phyloP scores from a whole-genome alignment of 2,113 vertebrate genomes.

The Tenrec ecaudatus region DNA sequence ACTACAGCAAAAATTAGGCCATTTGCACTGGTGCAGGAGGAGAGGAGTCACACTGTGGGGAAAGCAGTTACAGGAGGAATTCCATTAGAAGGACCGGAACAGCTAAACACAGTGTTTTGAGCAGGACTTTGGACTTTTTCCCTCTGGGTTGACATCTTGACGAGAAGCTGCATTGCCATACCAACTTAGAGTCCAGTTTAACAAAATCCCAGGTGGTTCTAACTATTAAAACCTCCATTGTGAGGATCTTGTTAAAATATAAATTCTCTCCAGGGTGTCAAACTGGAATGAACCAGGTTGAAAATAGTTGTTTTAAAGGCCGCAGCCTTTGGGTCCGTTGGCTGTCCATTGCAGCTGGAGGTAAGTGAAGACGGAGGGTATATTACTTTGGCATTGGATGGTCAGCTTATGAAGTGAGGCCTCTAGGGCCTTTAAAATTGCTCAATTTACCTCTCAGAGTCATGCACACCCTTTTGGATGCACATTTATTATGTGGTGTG shows the following conservation, averaged over 20 bases:
- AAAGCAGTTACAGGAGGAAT: background rate
- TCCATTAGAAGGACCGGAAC: background rate
- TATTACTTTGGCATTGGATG: background rate
- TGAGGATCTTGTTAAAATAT: no score
- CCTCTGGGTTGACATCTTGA: no score
- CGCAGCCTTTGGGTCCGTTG: background rate
- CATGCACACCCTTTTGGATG: background rate
- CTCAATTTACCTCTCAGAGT: background rate
- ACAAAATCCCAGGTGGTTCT: no score
- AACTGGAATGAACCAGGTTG: no score
- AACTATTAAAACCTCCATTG: no score
- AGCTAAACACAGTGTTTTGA: background rate
- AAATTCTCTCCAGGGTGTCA: no score
- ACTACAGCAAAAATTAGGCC: background rate
- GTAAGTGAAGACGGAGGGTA: background rate
- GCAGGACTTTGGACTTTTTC: background rate
- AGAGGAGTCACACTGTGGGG: background rate
- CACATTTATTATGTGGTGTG: background rate
- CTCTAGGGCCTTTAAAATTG: background rate
- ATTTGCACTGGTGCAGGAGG: background rate
- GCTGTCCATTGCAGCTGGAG: no score
- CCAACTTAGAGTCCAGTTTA: no score
- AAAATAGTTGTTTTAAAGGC: no score
- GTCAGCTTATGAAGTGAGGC: constrained; percentile 18
- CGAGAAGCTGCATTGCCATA: no score